A percentile compares a stretch with the other conserved stretches of the same genome.
Evolutionary conservation across 53 echinoderm and acorn worm genomes (phyloP).

Genomic region (Zoroaster sp.): DNA sequence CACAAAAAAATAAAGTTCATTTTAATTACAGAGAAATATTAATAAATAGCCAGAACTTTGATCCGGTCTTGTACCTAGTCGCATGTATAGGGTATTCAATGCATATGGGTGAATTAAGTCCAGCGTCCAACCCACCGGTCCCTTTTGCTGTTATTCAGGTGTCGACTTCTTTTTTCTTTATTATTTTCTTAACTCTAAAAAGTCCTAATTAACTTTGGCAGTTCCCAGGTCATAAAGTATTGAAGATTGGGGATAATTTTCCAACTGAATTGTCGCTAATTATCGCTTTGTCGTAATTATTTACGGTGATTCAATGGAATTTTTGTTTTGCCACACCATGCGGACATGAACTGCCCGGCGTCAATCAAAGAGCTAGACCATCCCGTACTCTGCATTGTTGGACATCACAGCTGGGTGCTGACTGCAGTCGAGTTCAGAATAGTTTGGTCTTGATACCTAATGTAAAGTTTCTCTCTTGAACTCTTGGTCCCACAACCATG

Average conservation of each 20-base stretch:
- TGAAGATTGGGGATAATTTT: not conserved
- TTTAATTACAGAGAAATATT: no score
- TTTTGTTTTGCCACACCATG: not conserved
- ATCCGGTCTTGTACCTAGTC: no score
- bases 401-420: not conserved
- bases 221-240: not conserved
- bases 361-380: not conserved
- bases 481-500: not conserved
- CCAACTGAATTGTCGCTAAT: conserved; percentile 11
- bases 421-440: not conserved
- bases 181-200: not conserved
- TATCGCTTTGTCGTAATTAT: conserved; percentile 24
- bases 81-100: no score
- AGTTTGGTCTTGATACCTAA: not conserved
- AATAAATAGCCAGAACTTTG: no score
- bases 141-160: not conserved
- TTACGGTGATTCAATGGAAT: not conserved
- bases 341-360: not conserved
- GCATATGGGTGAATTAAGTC: no score
- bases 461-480: not conserved
- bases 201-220: not conserved
- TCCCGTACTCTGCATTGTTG: not conserved
- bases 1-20: no score
- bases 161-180: not conserved
- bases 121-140: not conserved